Percentiles rank a stretch among this genome's conserved stretches.
These are phyloP conservation scores for Andrena camellia DNA, from an alignment of 2,888 invertebrate species.

Conservation along the genomic window DNA sequence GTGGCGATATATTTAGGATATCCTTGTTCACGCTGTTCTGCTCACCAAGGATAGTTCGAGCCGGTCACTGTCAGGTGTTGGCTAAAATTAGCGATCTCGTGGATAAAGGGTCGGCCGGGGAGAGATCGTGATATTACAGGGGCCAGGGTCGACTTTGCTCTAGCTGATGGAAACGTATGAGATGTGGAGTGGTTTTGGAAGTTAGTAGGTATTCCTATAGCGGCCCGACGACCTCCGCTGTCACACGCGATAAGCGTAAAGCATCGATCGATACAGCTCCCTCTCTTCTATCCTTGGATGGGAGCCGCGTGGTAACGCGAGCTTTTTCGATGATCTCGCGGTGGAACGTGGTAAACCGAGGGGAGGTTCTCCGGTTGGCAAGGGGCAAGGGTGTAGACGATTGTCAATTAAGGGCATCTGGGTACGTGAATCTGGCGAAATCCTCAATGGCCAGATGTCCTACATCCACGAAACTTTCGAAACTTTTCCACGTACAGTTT, in stretches of 20 bases:
- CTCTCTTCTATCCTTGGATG: constrained; percentile 1
- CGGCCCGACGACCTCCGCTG: constrained; percentile 40
- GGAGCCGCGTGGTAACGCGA: neutral
- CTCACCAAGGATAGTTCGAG: neutral
- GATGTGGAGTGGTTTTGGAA: constrained; percentile 17
- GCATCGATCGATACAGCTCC: constrained; percentile 52
- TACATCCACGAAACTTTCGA: neutral
- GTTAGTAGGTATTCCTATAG: constrained; percentile 33
- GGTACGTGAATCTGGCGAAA: neutral
- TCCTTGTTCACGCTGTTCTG: constrained; percentile 26
- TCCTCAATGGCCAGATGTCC: neutral
- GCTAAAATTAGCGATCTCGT: constrained; percentile 46
- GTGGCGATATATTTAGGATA: constrained; percentile 19
- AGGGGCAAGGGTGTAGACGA: neutral
- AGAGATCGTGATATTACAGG: constrained; percentile 10
- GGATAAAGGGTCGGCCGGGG: constrained; percentile 15
- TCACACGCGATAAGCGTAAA: constrained; percentile 53
- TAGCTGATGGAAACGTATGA: neutral
- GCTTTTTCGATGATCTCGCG: constrained; percentile 25
- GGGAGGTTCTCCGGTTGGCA: neutral
- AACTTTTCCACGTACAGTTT: neutral
- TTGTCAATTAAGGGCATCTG: neutral
- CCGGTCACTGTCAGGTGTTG: constrained; percentile 1
- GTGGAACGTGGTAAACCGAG: neutral
- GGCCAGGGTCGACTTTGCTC: constrained; percentile 12